Base-by-base conservation (phyloP, 2,888 invertebrate species). In the Dendrolimus houi region DNA sequence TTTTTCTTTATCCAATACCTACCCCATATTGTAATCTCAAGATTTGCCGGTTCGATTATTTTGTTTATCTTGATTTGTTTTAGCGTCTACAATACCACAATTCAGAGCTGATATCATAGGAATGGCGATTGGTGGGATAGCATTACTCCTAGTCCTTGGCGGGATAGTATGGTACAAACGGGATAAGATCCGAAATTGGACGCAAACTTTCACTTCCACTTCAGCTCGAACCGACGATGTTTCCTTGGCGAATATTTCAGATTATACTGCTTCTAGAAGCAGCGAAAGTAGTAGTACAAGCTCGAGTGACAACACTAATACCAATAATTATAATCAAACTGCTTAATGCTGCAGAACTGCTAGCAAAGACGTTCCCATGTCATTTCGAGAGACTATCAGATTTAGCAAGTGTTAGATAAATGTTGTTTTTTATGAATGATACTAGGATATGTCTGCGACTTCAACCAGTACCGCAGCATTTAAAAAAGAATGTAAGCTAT, bases 61-160 rank as follows among this genome's bases (percentile, higher is more conserved):
- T 29, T 29, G 29, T 29, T 29, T 13, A 42, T n/a, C 59, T 58
- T 59, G 54, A 55, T 61, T 67, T 65, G 54, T 61, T 62, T 29
- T 69, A 65, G 68, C 54, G 40, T 55, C 52, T 7, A n/a, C 14
- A 2, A 55, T 60, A 10, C 65, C 63, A 2, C 65, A 62, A 7
- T 72, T 71, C 7, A 74, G 59, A 58, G 87, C 85, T 1, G 77
- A 82, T 2, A 74, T 86, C 14, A 67, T 77, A 9, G 87, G 84
- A 0, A 75, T 79, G 74, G 63, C 71, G 1, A 64, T 75, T 1
- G 83, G 83, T 0, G 14, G 75, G 0, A 57, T 64, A 1, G 60
- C 68, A 0, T 54, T 86, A 8, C 59, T 70, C 0, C 41, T 74
- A 0, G 57, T 76, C 0, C 60, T 88, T 8, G 72, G 62, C 2